Conservation (phyloP, 2,888 invertebrate genomes). For the Ecliptopera silaceata region DNA sequence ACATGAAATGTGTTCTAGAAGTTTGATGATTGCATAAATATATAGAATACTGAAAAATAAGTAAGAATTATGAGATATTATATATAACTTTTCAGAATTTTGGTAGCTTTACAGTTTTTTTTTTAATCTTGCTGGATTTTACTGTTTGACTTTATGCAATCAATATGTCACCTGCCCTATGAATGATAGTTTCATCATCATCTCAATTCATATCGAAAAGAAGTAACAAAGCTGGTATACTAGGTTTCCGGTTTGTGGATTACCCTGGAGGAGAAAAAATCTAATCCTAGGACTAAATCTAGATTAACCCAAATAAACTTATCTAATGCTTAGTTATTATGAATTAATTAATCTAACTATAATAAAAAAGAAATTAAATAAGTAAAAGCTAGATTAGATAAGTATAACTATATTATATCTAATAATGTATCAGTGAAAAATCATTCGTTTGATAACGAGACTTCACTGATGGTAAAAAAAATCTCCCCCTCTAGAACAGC, state of each 20-base stretch:
- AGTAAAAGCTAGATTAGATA: conserved; percentile 1
- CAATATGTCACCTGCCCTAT: conserved; percentile 63
- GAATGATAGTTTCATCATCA: conserved; percentile 41
- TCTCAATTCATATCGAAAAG: conserved; percentile 37
- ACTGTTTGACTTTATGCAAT: conserved; percentile 50
- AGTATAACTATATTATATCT: neutral
- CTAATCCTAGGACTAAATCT: conserved; percentile 27
- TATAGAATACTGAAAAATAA: conserved; percentile 30
- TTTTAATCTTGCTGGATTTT: conserved; percentile 30
- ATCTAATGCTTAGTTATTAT: conserved; percentile 18
- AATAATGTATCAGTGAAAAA: neutral
- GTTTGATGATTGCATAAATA: conserved; percentile 60
- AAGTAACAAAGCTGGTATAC: conserved; percentile 32
- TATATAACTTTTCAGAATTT: no score
- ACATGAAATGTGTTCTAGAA: conserved; percentile 31
- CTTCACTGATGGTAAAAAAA: neutral
- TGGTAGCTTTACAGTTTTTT: conserved; percentile 4
- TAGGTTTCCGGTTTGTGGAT: conserved; percentile 36
- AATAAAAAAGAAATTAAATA: conserved; percentile 2
- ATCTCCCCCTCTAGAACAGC: neutral
- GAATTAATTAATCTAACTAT: conserved; percentile 15
- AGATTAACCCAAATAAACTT: conserved; percentile 25
- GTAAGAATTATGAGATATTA: conserved; percentile 7
- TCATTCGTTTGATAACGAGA: conserved; percentile 4
- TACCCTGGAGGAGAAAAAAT: conserved; percentile 31